A percentile compares a stretch with the other conserved stretches of the same genome.
These are phyloP conservation scores for Eulemur coronatus DNA, from an alignment of 2,797 vertebrate genomes.

Conservation along the genomic window DNA sequence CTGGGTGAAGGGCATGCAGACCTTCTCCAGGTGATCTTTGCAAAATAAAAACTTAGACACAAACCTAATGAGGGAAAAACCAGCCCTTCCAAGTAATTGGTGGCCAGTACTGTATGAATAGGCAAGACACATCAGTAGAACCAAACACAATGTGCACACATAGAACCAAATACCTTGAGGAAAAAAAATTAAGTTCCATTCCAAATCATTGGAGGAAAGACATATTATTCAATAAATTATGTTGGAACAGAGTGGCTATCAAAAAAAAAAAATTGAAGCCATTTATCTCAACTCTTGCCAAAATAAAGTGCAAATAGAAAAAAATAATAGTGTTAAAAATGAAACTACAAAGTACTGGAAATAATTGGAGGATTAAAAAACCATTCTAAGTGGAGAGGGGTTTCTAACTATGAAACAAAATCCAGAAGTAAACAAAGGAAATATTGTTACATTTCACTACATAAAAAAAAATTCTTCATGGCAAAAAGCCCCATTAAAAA, in stretches of 20 bases:
- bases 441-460: no score
- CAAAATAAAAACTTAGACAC: neutral
- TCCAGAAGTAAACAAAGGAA: no score
- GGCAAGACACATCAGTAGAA: neutral
- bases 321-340: neutral
- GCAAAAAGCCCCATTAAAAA: no score
- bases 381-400: no score
- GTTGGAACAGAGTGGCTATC: neutral
- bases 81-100: neutral
- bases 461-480: no score
- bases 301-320: neutral
- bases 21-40: neutral
- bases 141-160: no score
- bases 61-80: neutral
- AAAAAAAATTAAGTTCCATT: neutral
- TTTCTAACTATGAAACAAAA: no score
- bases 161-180: neutral
- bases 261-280: neutral
- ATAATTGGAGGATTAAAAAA: no score
- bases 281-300: neutral
- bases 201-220: neutral
- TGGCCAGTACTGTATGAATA: neutral
- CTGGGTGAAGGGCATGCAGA: no score
- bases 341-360: neutral
- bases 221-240: neutral